These are phyloP conservation scores for Talpa occidentalis DNA, from an alignment of 2,113 vertebrate genomes.

Conservation along the genomic window DNA sequence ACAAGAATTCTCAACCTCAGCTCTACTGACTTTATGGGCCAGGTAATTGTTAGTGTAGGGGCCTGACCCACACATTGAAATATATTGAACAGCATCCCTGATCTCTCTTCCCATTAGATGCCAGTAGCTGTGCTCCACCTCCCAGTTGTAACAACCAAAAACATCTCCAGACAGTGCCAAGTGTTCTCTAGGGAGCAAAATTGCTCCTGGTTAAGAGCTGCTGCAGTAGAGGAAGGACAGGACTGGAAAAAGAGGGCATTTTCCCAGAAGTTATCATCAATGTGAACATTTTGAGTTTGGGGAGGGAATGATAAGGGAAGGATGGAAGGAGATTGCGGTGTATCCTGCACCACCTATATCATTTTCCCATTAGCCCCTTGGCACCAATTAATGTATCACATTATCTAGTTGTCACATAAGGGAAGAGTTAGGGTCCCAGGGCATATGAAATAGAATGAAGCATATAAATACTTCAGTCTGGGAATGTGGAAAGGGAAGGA, in stretches of 20 bases:
- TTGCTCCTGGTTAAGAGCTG: not conserved
- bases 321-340: not conserved
- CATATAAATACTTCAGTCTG: not conserved
- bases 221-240: not conserved
- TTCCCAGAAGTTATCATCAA: not conserved
- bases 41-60: not conserved
- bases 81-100: not conserved
- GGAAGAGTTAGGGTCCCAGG: not conserved
- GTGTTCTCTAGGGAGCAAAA: not conserved
- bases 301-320: not conserved
- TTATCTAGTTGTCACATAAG: conserved; percentile 6
- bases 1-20: not conserved
- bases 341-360: not conserved
- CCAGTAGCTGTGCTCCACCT: not conserved
- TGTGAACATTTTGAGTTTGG: not conserved
- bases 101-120: not conserved
- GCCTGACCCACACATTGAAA: not conserved
- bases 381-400: conserved; percentile 19
- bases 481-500: not conserved
- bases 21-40: not conserved
- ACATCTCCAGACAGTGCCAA: not conserved
- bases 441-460: not conserved
- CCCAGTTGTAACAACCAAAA: not conserved
- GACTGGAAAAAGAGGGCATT: not conserved
- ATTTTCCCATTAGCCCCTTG: not conserved